Evolutionary conservation across 2,797 vertebrate genomes (phyloP).

Genomic region (Enteromius mattozi): DNA sequence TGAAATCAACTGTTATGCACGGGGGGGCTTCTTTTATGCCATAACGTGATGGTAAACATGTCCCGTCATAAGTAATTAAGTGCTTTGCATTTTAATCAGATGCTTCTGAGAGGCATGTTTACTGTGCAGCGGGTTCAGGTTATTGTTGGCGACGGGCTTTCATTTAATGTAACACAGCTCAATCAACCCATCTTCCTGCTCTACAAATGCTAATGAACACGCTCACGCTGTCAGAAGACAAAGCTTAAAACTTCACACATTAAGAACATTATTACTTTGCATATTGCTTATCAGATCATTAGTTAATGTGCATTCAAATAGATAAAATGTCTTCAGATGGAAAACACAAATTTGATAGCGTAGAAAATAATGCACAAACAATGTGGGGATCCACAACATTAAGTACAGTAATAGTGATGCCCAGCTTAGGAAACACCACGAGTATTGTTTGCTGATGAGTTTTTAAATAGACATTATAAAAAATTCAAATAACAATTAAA

Average conservation of each 20-base stretch:
- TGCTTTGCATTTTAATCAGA: slow-evolving; percentile 53
- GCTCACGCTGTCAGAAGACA: slow-evolving; percentile 33
- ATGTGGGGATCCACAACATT: neutral
- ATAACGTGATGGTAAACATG: slow-evolving; percentile 44
- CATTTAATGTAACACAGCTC: slow-evolving; percentile 63
- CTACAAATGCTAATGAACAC: slow-evolving; percentile 54
- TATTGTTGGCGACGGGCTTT: slow-evolving; percentile 40
- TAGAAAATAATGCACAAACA: neutral
- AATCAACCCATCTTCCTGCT: slow-evolving; percentile 53
- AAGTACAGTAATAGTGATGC: neutral
- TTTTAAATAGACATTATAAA: neutral
- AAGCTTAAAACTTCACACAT: neutral
- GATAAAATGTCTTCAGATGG: neutral
- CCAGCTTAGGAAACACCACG: neutral
- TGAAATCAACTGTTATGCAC: slow-evolving; percentile 39
- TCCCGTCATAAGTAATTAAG: slow-evolving; percentile 36
- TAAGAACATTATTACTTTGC: neutral
- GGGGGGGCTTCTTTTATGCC: neutral
- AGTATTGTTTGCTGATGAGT: neutral
- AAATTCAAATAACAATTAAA: neutral
- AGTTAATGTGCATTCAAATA: neutral
- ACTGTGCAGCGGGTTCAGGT: neutral
- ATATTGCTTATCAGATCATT: slow-evolving; percentile 8
- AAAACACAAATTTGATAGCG: neutral
- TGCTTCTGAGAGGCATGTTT: slow-evolving; percentile 28